Evolutionary conservation across 1,140 invertebrate genomes (phyloP), one percentile per base, ranked within the genome.

Genomic region (Oncopodura yosiiana): DNA sequence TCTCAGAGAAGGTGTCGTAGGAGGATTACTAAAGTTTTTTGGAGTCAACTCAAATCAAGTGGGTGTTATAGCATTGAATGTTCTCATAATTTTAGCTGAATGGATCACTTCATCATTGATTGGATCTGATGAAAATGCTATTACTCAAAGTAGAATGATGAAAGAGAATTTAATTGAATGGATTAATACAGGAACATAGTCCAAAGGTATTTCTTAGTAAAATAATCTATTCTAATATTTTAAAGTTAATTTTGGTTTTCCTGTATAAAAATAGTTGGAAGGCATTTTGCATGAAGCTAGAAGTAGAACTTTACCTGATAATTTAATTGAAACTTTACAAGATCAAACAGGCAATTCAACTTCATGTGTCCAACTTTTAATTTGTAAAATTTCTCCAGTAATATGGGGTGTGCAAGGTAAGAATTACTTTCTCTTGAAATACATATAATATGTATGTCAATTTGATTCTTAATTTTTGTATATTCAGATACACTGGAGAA

Each of bases 71-170:
- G 83, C 83, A 1, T 70, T 89, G 1, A 89, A 89, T 68, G 82
- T 80, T 12, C 73, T 87, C 5, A 80, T 88, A 50, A 86, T 87
- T 68, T 72, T 89, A n/a, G 84, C 84, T 2, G 84, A 88, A 73
- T 34, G 60, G 61, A 60, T 64, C 19, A 61, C 58, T 16, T 61
- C 58, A 14, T 51, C 46, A 8, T 37, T 64, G 23, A 41, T 64
- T 11, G 62, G 62, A 49, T 58, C 56, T 38, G 58, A 61, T 16
- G 37, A 26, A 4, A 58, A 58, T 29, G 36, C 34, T n/a, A 42
- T 58, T 37, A 26, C 50, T 11, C 48, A 60, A 18, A 56, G 41
- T 23, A 41, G 58, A 9, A 55, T 46, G 42, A n/a, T 64, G 12
- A 60, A 61, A 44, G 38, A 41, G 1, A 56, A 58, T 45, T 19